phyloP scores from a whole-genome alignment of 2,113 vertebrate species.

The Candoia aspera region DNA sequence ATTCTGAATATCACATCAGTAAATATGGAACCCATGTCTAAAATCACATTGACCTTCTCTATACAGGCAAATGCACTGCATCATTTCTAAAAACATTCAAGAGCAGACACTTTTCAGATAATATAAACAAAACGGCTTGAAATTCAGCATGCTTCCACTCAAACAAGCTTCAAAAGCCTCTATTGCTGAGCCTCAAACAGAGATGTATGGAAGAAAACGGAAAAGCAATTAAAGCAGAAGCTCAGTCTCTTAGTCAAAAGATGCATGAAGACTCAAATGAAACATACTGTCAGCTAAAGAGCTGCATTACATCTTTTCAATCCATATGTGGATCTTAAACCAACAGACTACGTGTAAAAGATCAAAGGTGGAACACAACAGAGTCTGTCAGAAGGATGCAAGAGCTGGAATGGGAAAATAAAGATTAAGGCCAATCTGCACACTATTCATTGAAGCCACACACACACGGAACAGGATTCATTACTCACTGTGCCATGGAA shows the following conservation, averaged over 20 bases:
- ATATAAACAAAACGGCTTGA: constrained; percentile 18
- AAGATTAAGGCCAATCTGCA: background rate
- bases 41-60: background rate
- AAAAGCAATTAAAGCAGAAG: constrained; percentile 40
- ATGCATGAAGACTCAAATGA: background rate
- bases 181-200: background rate
- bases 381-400: background rate
- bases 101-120: background rate
- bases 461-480: background rate
- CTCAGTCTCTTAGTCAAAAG: background rate
- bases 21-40: background rate
- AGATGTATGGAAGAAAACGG: constrained; percentile 14
- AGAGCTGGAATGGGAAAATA: constrained; percentile 13
- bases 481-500: no score
- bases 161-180: constrained; percentile 26
- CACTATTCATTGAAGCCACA: background rate
- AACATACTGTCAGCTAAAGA: background rate
- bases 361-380: background rate
- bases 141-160: background rate
- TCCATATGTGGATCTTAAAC: background rate
- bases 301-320: background rate
- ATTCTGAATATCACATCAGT: background rate
- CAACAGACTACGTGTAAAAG: background rate
- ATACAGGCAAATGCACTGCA: background rate
- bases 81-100: background rate